Evolutionary conservation across 2,888 invertebrate genomes (phyloP).

Genomic region (Thelaira solivaga): DNA sequence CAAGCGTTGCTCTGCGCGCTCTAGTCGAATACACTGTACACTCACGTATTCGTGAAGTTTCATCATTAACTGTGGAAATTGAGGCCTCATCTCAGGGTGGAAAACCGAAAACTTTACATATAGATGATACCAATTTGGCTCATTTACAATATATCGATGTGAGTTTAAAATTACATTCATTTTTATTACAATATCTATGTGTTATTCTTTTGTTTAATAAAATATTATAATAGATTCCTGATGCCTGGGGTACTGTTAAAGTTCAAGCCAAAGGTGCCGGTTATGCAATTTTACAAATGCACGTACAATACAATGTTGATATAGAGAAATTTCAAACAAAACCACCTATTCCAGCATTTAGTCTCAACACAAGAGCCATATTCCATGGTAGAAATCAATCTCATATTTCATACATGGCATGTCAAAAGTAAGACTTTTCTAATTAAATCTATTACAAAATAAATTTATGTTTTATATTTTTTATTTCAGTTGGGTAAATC

Average conservation of each 20-base stretch:
- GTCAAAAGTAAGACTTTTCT: slow-evolving; percentile 88
- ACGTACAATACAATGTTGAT: slow-evolving; percentile 94
- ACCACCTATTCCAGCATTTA: slow-evolving; percentile 90
- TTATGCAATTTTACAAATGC: slow-evolving; percentile 95
- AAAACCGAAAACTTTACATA: slow-evolving; percentile 81
- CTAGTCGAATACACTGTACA: slow-evolving; percentile 92
- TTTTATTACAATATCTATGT: too few relatives aligned
- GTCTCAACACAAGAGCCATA: slow-evolving; percentile 84
- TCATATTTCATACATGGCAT: slow-evolving; percentile 90
- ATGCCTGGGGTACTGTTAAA: slow-evolving; percentile 96
- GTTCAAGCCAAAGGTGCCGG: slow-evolving; percentile 95
- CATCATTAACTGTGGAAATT: slow-evolving; percentile 85
- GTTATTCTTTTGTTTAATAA: not conserved
- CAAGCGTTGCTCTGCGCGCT: slow-evolving; percentile 91
- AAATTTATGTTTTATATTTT: not conserved
- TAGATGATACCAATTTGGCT: slow-evolving; percentile 87
- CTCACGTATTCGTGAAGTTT: slow-evolving; percentile 90
- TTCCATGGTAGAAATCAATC: slow-evolving; percentile 95
- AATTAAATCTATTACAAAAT: too few relatives aligned
- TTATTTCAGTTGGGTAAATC: slow-evolving; percentile 84
- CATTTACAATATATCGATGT: slow-evolving; percentile 87
- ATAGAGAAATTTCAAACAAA: slow-evolving; percentile 88
- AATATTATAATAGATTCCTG: slow-evolving; percentile 86
- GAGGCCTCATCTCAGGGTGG: slow-evolving; percentile 90
- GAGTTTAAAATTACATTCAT: slow-evolving; percentile 46